phyloP scores from a whole-genome alignment of 1,140 invertebrate species.

The Plutomurus gul region DNA sequence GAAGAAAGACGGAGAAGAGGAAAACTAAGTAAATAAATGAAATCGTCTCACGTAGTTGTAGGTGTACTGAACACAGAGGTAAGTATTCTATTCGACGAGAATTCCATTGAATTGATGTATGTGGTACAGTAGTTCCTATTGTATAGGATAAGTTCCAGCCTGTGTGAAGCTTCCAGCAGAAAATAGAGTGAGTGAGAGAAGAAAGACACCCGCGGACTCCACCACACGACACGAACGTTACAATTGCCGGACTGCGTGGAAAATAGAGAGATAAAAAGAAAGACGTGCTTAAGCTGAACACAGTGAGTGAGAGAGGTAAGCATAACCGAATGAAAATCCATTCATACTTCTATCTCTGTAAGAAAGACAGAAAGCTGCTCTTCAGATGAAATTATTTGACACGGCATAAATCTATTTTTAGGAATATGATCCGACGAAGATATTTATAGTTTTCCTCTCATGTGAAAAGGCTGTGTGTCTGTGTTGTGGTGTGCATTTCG shows the following conservation, averaged over 20 bases:
- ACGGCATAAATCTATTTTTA: constrained; percentile 26
- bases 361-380: neutral
- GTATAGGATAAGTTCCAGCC: neutral
- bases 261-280: neutral
- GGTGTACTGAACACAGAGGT: no score
- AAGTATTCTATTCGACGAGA: no score
- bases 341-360: neutral
- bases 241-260: neutral
- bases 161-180: neutral
- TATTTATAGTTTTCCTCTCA: constrained; percentile 18
- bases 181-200: neutral
- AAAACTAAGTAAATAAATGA: no score
- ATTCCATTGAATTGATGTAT: no score
- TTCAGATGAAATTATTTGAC: constrained; percentile 23
- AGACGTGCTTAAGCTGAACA: neutral
- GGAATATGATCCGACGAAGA: neutral
- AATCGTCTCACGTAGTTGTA: no score
- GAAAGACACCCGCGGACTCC: neutral
- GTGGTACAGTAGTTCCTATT: neutral
- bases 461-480: no score
- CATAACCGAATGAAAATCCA: neutral
- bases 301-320: neutral
- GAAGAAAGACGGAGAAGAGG: no score
- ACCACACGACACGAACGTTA: constrained; percentile 2
- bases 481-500: no score